phyloP scores from a whole-genome alignment of 2,797 vertebrate genomes.

The Darevskia mixta region DNA sequence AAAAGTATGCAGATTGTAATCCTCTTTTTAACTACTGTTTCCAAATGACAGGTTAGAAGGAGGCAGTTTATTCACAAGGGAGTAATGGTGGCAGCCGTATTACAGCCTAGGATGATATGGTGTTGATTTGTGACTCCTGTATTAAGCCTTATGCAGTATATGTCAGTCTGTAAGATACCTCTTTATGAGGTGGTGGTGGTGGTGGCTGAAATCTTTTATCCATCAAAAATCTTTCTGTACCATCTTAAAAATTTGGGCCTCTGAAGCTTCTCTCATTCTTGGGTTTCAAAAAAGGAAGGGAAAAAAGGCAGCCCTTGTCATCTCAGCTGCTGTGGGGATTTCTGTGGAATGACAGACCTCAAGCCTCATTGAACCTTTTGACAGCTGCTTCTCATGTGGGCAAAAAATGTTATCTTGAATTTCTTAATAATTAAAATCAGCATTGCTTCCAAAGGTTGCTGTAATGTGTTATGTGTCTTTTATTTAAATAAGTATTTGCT shows the following conservation, averaged over 20 bases:
- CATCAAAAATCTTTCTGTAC: background rate
- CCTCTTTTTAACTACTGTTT: background rate
- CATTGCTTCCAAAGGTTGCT: constrained; percentile 45
- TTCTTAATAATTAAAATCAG: constrained; percentile 62
- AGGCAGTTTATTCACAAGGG: background rate
- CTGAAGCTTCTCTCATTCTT: constrained; percentile 71
- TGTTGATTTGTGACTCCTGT: background rate
- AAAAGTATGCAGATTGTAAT: too few species aligned
- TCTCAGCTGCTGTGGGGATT: constrained; percentile 89
- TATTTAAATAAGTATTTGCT: constrained; percentile 46
- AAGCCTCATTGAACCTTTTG: constrained; percentile 78
- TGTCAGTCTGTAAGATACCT: background rate
- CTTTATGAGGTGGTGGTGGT: constrained; percentile 2
- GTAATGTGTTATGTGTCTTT: constrained; percentile 39
- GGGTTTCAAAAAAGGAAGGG: constrained; percentile 49
- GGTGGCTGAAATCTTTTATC: background rate
- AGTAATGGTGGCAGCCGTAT: background rate
- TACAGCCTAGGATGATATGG: accelerated
- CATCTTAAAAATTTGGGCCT: constrained; percentile 57
- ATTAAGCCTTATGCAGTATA: constrained; percentile 13
- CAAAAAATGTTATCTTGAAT: constrained; percentile 76
- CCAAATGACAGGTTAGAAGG: background rate
- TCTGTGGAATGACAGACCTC: constrained; percentile 81
- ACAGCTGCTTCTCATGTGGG: constrained; percentile 86
- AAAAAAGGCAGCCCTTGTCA: constrained; percentile 69